Base-by-base conservation (phyloP, 2,113 vertebrate species). In the Oophaga pumilio region DNA sequence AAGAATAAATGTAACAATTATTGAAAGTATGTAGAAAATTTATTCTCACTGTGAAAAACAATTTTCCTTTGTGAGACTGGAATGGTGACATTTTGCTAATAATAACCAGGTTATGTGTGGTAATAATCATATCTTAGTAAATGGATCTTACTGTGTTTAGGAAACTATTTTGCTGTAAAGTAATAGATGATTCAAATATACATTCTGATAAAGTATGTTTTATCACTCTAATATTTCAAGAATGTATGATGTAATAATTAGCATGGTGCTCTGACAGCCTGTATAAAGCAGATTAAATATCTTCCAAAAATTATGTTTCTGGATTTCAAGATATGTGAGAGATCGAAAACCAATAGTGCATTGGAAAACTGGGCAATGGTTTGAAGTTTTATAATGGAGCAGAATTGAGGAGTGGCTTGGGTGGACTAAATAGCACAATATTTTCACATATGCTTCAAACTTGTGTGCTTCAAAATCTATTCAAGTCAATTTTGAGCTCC, bases 61-160 rank as follows among this genome's bases (percentile, higher is more conserved):
- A 52, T 77, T 53, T 76, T 53, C 49, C 56, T 53, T 77, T n/a
- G 22, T 77, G n/a, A 50, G 53, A 53, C 49, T 53, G 10, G 20
- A 76, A 50, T 43, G 49, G 18, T 76, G 76, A 77, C 56, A 52
- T n/a, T 53, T 77, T 77, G 49, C 76, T 77, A 52, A 53, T 77
- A 77, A 77, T 77, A 77, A 56, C 49, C 76, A 56, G 49, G 13
- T 77, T 56, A 52, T 76, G 22, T n/a, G n/a, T 50, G 20, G 20
- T 74, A 50, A 74, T 74, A 74, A 74, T 50, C 43, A 50, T 74
- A 24, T 77, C 53, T 77, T 56, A 4, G 22, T 24, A 24, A 77
- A 24, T 77, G 49, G 13, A 24, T 77, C 49, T 77, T n/a, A 77
- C 50, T 77, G 50, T 24, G 49, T 56, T 77, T n/a, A 24, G 17